phyloP scores from a whole-genome alignment of 37 sponge, comb jelly and placozoan genomes.

The Aphrocallistes beatrix region DNA sequence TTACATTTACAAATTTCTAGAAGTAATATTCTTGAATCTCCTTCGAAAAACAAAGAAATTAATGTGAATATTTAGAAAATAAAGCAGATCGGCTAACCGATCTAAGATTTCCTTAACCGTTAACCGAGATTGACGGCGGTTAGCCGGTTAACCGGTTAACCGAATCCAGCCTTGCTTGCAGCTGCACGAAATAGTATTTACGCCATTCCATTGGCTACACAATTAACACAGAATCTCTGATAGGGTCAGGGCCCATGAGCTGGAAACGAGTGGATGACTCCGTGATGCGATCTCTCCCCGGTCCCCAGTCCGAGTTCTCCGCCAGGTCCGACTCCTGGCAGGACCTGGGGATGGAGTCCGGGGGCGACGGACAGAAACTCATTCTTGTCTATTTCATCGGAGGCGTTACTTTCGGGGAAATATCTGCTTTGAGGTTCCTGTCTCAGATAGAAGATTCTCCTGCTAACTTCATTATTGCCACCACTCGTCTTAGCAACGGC shows the following conservation, averaged over 20 bases:
- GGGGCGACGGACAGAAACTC: conserved; percentile 39
- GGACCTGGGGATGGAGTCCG: conserved; percentile 4
- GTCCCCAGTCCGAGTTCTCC: conserved; percentile 27
- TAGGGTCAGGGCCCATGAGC: neutral
- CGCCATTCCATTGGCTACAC: too few relatives aligned
- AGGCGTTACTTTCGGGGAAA: conserved; percentile 86
- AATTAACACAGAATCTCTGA: too few relatives aligned
- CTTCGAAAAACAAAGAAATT: too few relatives aligned
- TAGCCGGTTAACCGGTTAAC: too few relatives aligned
- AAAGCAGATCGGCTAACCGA: too few relatives aligned
- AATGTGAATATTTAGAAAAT: too few relatives aligned
- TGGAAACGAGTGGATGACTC: neutral
- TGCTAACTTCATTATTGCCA: conserved; percentile 61
- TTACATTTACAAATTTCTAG: too few relatives aligned
- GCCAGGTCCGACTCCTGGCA: neutral
- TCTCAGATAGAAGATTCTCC: conserved; percentile 55
- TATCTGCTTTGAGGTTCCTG: conserved; percentile 83
- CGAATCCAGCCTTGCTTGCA: too few relatives aligned
- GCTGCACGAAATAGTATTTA: too few relatives aligned
- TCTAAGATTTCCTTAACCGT: too few relatives aligned
- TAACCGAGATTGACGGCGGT: too few relatives aligned
- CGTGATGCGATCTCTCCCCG: conserved; percentile 31
- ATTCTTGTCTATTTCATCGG: conserved; percentile 90
- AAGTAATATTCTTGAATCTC: too few relatives aligned
- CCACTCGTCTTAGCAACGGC: conserved; percentile 66